Evolutionary conservation across 92 coral and sea anemone genomes (phyloP).

Genomic region (Isaurus tuberculatus): DNA sequence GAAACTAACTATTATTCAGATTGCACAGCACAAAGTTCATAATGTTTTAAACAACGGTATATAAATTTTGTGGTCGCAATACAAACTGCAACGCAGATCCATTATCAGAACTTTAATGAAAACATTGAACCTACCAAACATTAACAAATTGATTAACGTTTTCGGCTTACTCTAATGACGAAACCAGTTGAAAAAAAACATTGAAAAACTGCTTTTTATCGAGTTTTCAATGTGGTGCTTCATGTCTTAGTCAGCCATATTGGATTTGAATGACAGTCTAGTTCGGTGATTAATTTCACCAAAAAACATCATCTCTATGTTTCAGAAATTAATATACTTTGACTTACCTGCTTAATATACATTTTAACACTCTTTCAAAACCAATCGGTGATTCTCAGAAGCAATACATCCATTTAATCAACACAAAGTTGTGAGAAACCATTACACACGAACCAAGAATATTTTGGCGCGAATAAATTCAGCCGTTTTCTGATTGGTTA

Average conservation of each 20-base stretch:
- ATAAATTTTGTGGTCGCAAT: too few relatives aligned
- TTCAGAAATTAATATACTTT: background rate
- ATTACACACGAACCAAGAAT: constrained; percentile 53
- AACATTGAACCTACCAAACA: too few relatives aligned
- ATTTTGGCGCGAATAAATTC: constrained; percentile 78
- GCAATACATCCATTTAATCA: background rate
- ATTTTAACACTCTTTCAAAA: constrained; percentile 48
- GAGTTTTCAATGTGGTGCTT: background rate
- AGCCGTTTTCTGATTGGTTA: constrained; percentile 54
- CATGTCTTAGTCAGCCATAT: constrained; percentile 34
- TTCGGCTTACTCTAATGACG: background rate
- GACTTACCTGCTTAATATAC: constrained; percentile 91
- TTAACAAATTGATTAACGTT: background rate
- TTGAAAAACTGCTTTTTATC: background rate
- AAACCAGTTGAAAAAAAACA: background rate
- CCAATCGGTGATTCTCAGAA: constrained; percentile 36
- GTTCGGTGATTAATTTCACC: background rate
- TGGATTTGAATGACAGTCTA: constrained; percentile 35
- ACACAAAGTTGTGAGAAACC: background rate
- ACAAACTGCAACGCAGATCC: too few relatives aligned
- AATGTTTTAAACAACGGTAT: too few relatives aligned
- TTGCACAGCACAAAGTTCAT: too few relatives aligned
- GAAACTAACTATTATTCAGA: too few relatives aligned
- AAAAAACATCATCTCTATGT: background rate
- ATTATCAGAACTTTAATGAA: too few relatives aligned